Evolutionary conservation across 2,888 invertebrate genomes (phyloP), one percentile per base, ranked within the genome.

Genomic region (Callinectes sapidus): DNA sequence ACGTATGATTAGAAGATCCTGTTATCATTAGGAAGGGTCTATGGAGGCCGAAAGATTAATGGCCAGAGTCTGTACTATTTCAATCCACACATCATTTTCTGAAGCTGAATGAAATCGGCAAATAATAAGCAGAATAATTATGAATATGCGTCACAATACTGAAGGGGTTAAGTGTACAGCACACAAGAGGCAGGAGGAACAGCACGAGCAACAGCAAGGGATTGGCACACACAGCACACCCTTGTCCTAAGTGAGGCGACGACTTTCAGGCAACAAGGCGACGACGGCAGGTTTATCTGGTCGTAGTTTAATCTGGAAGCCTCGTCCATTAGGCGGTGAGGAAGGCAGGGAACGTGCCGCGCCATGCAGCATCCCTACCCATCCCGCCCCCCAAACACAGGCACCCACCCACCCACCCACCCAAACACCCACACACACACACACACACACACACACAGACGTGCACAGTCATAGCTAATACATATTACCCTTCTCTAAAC

Each of bases 281-380:
- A 28, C n/a, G 71, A 71, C 71, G 71, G 71, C 71, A 71, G 71
- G 71, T 71, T 71, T 71, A 71, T 71, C 71, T 23, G 71, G 71
- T 71, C 71, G 71, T 71, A 71, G 71, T 71, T 71, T 71, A 23
- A 71, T 71, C 71, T 71, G 71, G n/a, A 71, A 28, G 71, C 71
- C 71, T 71, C 23, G 71, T 71, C 71, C 71, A 71, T 71, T 71
- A 71, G 71, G 28, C 71, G 71, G 71, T 71, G 71, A 71, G 71
- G 71, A 2, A 71, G 71, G 71, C 71, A n/a, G 71, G 71, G 71
- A 71, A 71, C 71, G 71, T 71, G 71, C 28, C 71, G 71, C n/a
- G 71, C 23, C 23, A 28, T 5, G 71, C 28, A 23, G 0, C 48
- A 23, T 18, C 2, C 61, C 61, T 61, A n/a, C n/a, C n/a, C 16